Evolutionary conservation across 2,888 invertebrate genomes (phyloP).

Genomic region (Nysson spinosus): DNA sequence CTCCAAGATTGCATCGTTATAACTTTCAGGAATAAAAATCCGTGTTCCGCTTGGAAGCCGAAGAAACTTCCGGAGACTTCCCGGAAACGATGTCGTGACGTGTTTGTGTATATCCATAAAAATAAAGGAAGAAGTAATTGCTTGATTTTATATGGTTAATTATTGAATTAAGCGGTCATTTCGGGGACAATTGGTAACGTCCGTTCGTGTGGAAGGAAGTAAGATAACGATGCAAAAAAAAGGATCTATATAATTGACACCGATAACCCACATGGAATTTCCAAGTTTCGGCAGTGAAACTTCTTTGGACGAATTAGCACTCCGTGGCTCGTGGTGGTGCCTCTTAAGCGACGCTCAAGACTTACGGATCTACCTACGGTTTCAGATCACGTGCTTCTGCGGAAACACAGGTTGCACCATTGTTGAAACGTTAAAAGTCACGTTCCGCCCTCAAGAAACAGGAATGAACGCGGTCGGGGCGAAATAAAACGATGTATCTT

Average conservation of each 20-base stretch:
- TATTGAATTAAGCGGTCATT: constrained; percentile 52
- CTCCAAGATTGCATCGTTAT: constrained; percentile 12
- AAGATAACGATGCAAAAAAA: constrained; percentile 16
- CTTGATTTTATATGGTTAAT: constrained; percentile 38
- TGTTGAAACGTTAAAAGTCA: constrained; percentile 48
- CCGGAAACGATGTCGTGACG: background rate
- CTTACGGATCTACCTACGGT: constrained; percentile 16
- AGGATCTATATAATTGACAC: background rate
- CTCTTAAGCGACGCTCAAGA: constrained; percentile 3
- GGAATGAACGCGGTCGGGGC: constrained; percentile 16
- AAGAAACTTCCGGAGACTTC: background rate
- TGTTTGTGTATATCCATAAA: too few relatives aligned
- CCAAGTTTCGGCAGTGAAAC: constrained; percentile 16
- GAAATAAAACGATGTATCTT: background rate
- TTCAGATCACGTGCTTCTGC: constrained; percentile 49
- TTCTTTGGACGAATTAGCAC: constrained; percentile 39
- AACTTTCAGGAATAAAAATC: constrained; percentile 15
- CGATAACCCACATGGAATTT: constrained; percentile 3
- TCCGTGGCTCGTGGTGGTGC: constrained; percentile 14
- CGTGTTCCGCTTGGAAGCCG: background rate
- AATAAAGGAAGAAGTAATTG: constrained; percentile 27
- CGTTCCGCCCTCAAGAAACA: constrained; percentile 30
- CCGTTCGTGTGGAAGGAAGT: constrained; percentile 42
- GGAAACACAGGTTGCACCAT: constrained; percentile 51
- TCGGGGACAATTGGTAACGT: constrained; percentile 58